Evolutionary conservation across 2,113 vertebrate genomes (phyloP).

Genomic region (Chroicocephalus ridibundus): DNA sequence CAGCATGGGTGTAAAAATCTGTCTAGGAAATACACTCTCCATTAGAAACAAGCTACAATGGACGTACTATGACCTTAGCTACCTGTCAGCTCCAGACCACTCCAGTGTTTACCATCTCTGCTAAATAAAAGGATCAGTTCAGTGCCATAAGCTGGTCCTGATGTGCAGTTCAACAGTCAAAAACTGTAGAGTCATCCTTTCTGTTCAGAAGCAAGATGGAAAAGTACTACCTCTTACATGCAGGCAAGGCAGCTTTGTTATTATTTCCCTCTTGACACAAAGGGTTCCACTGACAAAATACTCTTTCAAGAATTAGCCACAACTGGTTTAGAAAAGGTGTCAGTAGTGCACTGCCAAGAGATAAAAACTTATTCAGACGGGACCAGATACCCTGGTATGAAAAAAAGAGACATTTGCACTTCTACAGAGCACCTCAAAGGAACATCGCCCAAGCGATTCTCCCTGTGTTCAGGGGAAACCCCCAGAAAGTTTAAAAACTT

Average conservation of each 20-base stretch:
- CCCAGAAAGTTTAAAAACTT: not conserved
- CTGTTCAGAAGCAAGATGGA: not conserved
- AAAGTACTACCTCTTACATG: not conserved
- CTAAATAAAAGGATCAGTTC: not conserved
- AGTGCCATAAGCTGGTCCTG: not conserved
- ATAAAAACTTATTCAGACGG: not conserved
- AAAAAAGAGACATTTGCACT: not conserved
- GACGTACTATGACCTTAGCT: not conserved
- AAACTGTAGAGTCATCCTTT: not conserved
- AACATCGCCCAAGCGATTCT: not conserved
- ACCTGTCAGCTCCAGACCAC: not conserved
- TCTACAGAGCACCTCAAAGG: not conserved
- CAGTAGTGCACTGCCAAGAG: not conserved
- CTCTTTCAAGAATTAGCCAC: not conserved
- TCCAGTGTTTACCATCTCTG: not conserved
- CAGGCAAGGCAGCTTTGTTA: not conserved
- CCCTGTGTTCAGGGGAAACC: not conserved
- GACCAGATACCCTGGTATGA: not conserved
- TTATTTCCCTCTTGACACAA: not conserved
- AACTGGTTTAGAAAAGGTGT: not conserved
- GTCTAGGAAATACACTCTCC: not conserved
- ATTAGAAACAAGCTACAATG: not conserved
- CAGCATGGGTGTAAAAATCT: not conserved
- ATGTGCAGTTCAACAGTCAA: not conserved
- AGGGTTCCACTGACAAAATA: not conserved